Conservation (phyloP, 1,140 invertebrate genomes). For the Polyergus mexicanus region DNA sequence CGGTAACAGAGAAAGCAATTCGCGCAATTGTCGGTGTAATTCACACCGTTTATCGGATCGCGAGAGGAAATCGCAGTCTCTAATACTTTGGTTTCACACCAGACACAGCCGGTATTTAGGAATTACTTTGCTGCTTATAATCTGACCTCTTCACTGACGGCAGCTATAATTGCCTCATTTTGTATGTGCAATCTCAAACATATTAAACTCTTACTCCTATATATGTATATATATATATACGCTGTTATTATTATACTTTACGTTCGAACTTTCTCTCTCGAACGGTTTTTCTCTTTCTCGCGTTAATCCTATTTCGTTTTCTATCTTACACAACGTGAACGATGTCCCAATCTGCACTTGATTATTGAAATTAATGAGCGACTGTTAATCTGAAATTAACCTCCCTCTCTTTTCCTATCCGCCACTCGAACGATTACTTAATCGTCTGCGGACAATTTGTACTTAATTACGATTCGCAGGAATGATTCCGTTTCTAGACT, state of each 20-base stretch:
- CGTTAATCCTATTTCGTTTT: neutral
- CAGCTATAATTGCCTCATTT: conserved; percentile 23
- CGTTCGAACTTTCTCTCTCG: conserved; percentile 19
- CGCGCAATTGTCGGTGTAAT: conserved; percentile 31
- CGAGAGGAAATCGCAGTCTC: conserved; percentile 21
- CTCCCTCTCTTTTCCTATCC: neutral
- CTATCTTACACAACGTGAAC: neutral
- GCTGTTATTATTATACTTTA: neutral
- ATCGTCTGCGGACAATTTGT: conserved; percentile 53
- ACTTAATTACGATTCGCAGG: conserved; percentile 52
- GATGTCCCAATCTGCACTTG: neutral
- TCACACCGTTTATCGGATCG: conserved; percentile 34
- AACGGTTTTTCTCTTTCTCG: neutral
- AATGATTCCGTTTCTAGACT: conserved; percentile 36
- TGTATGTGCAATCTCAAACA: conserved; percentile 1
- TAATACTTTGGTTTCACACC: neutral
- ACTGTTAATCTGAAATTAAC: conserved; percentile 52
- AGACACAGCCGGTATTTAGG: conserved; percentile 35
- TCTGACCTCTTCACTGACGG: neutral
- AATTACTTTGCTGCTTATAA: conserved; percentile 23
- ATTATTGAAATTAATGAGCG: conserved; percentile 52
- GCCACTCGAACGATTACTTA: conserved; percentile 34
- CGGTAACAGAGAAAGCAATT: conserved; percentile 11
- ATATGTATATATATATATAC: too few relatives aligned
- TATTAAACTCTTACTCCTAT: conserved; percentile 3